Evolutionary conservation across 2,888 invertebrate species (phyloP), one percentile per base, ranked within the genome.

Genomic region (Odontomyia ornata): DNA sequence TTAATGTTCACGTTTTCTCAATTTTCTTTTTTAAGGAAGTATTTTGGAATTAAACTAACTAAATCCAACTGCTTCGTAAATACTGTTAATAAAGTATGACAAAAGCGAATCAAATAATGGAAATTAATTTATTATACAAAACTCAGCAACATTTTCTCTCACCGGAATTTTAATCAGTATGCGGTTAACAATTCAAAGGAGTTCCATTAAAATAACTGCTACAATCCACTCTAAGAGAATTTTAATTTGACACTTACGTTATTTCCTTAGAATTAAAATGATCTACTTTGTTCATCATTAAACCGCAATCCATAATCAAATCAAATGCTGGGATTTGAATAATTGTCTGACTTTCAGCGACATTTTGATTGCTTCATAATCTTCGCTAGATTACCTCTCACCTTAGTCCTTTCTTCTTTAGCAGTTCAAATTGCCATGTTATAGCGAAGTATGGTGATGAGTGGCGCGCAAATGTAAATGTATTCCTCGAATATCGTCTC

Each of bases 221-320:
- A 56, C 60, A 0, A 52, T n/a, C 18, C 52, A 52, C 52, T 25
- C 23, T 23, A 60, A 64, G 15, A 21, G 64, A 64, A 64, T 64
- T 13, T 47, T 69, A 43, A 47, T 46, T 69, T 47, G 69, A 57
- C 30, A 15, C 60, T 60, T 73, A 60, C 21, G 25, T 21, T 43
- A 73, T 60, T 73, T 73, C 73, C 57, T 18, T 73, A 60, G 60
- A 73, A 73, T 60, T 60, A 73, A 73, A 73, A 36, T 73, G 73
- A 73, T 73, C 73, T 73, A 73, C 73, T 57, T 69, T 43, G 36
- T 27, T 28, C 73, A 60, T 57, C 36, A 57, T 73, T 57, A 57
- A 73, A 73, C 43, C 73, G 43, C 57, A 72, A 72, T 36, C 28
- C 73, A 60, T 73, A 60, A 43, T 60, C 73, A 43, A 57, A 56